Base-by-base conservation (phyloP, 1,140 invertebrate genomes). In the Drosophila ananassae region DNA sequence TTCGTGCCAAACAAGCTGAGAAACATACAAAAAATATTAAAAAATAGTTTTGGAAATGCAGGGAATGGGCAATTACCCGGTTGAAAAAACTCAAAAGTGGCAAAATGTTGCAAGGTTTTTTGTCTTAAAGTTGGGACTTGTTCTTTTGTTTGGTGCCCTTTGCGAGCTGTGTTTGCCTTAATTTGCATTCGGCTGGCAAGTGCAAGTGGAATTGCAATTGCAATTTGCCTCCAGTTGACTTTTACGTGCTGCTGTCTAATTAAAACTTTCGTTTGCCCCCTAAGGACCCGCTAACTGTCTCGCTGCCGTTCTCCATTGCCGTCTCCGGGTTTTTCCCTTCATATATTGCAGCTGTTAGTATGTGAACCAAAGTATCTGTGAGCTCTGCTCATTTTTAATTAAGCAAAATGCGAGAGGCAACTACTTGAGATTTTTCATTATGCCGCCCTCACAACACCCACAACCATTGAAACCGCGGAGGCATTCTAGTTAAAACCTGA, bases 191-290 rank as follows among this genome's bases (percentile, higher is more conserved):
- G 72, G 66, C 55, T 58, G 55, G 28, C 62, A 68, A 77, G 67
- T 78, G 44, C 68, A 72, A 87, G 73, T 77, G 28, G 58, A 85
- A 75, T 85, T 87, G 78, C 74, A 75, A 83, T 83, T 71, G 75
- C 78, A 89, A 85, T 85, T 75, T 85, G 82, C 74, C 75, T 78
- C 56, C 64, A 71, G 81, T 82, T 89, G 74, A 78, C 66, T 78
- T 77, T 79, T 75, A 87, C 63, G 82, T 80, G 56, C 78, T 82
- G 78, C 82, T 87, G 82, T 87, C 82, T 87, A 87, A 87, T 87
- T 87, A 87, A 87, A 87, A 87, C 74, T 87, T 85, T 87, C 62
- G 48, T 62, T 66, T 39, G 60, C 58, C 62, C 62, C 68, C 52
- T 55, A 46, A 51, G 37, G 48, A 39, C 30, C 57, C 28, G 51